These are phyloP conservation scores for Muscina levida DNA, from an alignment of 2,888 invertebrate species.

Conservation along the genomic window DNA sequence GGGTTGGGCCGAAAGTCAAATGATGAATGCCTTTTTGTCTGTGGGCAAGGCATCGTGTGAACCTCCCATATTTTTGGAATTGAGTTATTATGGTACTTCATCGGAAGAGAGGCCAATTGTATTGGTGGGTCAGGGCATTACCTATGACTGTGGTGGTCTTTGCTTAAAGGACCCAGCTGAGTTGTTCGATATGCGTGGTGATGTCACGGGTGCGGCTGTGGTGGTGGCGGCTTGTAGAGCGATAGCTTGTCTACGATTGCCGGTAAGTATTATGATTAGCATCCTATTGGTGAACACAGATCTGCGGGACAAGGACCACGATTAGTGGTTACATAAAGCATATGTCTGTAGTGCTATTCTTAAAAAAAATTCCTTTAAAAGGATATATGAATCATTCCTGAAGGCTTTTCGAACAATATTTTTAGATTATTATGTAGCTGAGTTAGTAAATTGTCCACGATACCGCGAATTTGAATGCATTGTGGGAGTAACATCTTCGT, in stretches of 20 bases:
- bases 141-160: constrained; percentile 87
- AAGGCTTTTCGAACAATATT: too few species aligned
- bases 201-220: constrained; percentile 92
- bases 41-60: constrained; percentile 89
- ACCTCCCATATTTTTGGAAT: constrained; percentile 89
- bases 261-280: constrained; percentile 75
- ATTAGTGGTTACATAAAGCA: too few species aligned
- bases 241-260: constrained; percentile 85
- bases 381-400: too few species aligned
- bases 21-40: constrained; percentile 90
- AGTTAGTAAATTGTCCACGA: too few species aligned
- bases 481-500: too few species aligned
- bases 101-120: constrained; percentile 85
- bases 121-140: constrained; percentile 86
- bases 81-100: constrained; percentile 86
- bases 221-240: constrained; percentile 86
- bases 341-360: too few species aligned
- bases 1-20: constrained; percentile 88
- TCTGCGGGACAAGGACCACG: too few species aligned
- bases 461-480: too few species aligned
- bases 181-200: constrained; percentile 87
- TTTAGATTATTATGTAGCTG: too few species aligned
- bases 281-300: too few species aligned
- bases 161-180: constrained; percentile 83
- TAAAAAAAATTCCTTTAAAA: too few species aligned